phyloP scores from a whole-genome alignment of 2,888 invertebrate species.

The Eristalis pertinax region DNA sequence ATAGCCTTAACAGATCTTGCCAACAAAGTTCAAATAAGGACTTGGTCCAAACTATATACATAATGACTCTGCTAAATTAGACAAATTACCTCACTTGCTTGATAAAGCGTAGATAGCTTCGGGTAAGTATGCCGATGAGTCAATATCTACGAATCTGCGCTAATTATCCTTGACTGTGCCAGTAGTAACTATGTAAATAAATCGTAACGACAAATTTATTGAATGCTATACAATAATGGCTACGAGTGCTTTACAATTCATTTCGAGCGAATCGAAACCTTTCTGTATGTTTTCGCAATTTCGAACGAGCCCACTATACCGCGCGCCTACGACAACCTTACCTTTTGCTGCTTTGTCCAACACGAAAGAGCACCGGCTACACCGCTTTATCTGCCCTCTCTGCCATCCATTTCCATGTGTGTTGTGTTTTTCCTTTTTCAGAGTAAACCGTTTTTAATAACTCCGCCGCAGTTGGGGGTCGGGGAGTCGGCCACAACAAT shows the following conservation, averaged over 20 bases:
- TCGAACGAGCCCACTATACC: neutral
- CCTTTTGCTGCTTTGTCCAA: neutral
- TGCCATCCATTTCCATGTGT: neutral
- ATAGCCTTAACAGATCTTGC: too few relatives aligned
- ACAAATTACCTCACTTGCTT: too few relatives aligned
- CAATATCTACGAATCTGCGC: neutral
- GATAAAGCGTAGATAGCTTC: too few relatives aligned
- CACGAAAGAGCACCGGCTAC: neutral
- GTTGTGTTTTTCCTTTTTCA: neutral
- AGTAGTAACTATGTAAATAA: neutral
- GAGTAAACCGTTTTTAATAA: constrained; percentile 34
- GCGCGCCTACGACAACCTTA: neutral
- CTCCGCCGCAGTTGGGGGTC: neutral
- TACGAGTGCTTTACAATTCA: neutral
- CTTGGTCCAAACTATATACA: too few relatives aligned
- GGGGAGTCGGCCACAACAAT: neutral
- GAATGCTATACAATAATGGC: neutral
- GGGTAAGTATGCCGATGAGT: too few relatives aligned
- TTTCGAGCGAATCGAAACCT: neutral
- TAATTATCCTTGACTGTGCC: neutral
- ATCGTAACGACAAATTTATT: neutral
- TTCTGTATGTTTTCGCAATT: neutral
- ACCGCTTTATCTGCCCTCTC: neutral
- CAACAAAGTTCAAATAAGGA: too few relatives aligned
- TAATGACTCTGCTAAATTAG: too few relatives aligned